Evolutionary conservation across 2,888 invertebrate genomes (phyloP).

Genomic region (Willowsia nigromaculata): DNA sequence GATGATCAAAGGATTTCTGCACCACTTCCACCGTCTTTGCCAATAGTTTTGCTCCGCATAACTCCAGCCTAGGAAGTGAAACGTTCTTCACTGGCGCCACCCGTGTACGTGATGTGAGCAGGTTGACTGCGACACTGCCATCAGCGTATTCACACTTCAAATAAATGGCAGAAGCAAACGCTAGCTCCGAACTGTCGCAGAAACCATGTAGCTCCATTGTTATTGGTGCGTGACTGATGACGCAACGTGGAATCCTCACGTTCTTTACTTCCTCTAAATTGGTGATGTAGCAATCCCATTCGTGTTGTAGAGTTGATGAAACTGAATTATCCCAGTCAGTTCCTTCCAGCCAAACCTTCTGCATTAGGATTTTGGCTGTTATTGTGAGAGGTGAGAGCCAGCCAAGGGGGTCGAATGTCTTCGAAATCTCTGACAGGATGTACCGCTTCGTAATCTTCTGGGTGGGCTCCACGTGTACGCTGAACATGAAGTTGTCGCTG

Average conservation of each 20-base stretch:
- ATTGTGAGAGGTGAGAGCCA: conserved; percentile 56
- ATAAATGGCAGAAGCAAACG: conserved; percentile 7
- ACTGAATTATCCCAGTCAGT: conserved; percentile 43
- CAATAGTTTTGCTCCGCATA: no score
- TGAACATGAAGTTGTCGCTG: conserved; percentile 38
- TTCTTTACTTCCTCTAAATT: background rate
- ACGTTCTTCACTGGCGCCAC: conserved; percentile 56
- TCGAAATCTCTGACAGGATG: conserved; percentile 23
- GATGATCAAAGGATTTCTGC: background rate
- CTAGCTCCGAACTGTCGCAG: conserved; percentile 7
- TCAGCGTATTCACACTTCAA: background rate
- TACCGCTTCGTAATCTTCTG: conserved; percentile 18
- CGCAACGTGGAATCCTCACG: conserved; percentile 15
- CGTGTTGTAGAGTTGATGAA: background rate
- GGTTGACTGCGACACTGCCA: background rate
- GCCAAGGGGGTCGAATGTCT: conserved; percentile 57
- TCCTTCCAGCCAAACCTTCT: conserved; percentile 49
- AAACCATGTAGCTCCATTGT: background rate
- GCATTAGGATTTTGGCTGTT: conserved; percentile 46
- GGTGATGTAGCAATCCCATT: background rate
- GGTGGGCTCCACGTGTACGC: background rate
- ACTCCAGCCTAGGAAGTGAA: conserved; percentile 79
- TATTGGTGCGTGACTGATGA: background rate
- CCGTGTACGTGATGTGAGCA: conserved; percentile 73
- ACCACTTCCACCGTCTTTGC: background rate